A percentile compares a stretch with the other conserved stretches of the same genome.
Evolutionary conservation across 2,797 vertebrate species (phyloP).

Genomic region (Nyctalus aviator): DNA sequence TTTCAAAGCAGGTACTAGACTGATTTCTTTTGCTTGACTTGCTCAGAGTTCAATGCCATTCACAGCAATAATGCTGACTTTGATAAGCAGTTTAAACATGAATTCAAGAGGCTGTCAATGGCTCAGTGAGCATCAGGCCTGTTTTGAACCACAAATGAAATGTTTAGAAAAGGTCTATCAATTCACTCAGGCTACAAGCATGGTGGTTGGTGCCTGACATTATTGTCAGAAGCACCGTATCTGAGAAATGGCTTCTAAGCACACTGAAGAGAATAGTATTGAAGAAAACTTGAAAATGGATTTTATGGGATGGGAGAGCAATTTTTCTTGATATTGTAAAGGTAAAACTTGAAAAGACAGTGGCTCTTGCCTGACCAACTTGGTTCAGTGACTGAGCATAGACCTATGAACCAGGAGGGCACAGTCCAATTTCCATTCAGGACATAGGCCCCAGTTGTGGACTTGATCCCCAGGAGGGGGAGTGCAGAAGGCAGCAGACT

Average conservation of each 20-base stretch:
- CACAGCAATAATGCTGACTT: conserved; percentile 69
- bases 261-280: neutral
- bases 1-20: conserved; percentile 71
- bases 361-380: no score
- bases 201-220: neutral
- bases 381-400: no score
- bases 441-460: no score
- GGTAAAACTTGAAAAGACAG: neutral
- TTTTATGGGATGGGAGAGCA: neutral
- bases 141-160: conserved; percentile 71
- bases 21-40: conserved; percentile 71
- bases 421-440: no score
- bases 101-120: conserved; percentile 52
- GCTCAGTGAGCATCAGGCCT: conserved; percentile 29
- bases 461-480: no score
- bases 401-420: no score
- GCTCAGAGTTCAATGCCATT: conserved; percentile 63
- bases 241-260: neutral
- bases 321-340: neutral
- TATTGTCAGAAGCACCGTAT: neutral
- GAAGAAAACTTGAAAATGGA: neutral
- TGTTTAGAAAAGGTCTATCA: conserved; percentile 50
- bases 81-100: conserved; percentile 76
- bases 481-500: no score
- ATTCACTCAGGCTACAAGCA: neutral